phyloP scores from a whole-genome alignment of 1,140 invertebrate species.

The Cepaea nemoralis region DNA sequence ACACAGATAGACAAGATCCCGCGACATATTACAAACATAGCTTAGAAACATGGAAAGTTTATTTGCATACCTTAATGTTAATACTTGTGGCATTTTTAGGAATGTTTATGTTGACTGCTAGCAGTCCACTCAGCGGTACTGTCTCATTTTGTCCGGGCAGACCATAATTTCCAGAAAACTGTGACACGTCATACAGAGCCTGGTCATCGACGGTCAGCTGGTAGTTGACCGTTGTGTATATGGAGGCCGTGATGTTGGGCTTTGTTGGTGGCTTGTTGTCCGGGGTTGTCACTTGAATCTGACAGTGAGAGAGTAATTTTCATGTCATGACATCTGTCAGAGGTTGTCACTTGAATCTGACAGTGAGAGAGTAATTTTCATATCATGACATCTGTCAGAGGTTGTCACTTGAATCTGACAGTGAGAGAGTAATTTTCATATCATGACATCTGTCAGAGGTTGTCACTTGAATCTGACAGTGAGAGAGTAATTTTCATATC shows the following conservation, averaged over 20 bases:
- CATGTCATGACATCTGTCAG: too few species aligned
- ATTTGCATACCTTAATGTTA: constrained; percentile 43
- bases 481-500: too few species aligned
- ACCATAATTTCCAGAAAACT: constrained; percentile 26
- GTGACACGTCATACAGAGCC: background rate
- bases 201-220: background rate
- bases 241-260: constrained; percentile 29
- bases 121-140: constrained; percentile 48
- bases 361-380: too few species aligned
- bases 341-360: too few species aligned
- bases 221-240: constrained; percentile 15
- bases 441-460: too few species aligned
- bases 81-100: constrained; percentile 42
- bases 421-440: too few species aligned
- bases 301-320: background rate
- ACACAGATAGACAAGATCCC: too few species aligned
- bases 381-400: too few species aligned
- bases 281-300: constrained; percentile 52
- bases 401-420: too few species aligned
- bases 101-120: constrained; percentile 46
- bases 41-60: too few species aligned
- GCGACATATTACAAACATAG: too few species aligned
- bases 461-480: too few species aligned
- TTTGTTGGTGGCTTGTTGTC: constrained; percentile 47
- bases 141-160: constrained; percentile 36